Base-by-base conservation (phyloP, 2,113 vertebrate species). In the Chaetura pelagica region DNA sequence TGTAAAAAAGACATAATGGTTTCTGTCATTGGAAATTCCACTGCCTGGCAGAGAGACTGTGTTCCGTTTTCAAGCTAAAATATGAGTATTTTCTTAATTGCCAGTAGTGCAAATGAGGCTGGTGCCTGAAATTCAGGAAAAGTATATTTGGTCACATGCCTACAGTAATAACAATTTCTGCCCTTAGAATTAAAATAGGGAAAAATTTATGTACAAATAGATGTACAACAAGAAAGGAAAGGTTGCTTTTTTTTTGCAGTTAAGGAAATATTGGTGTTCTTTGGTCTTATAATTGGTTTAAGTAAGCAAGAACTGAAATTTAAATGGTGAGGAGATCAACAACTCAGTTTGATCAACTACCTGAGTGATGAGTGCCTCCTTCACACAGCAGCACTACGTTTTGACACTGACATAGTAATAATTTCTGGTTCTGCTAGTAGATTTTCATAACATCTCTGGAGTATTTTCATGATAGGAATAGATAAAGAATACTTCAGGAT, bases 401-500 rank as follows among this genome's bases (percentile, higher is more conserved):
- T 90, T 90, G 46, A 83, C 32, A n/a, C 27, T 29, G 44, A 40
- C 34, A 30, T 26, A 49, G 42, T 42, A 2, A n/a, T 38, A 21
- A 73, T 64, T 89, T 82, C 71, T 34, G 77, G 2, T 61, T 84
- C 82, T 48, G 21, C 22, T 88, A 40, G 66, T 80, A 9, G 64
- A 52, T 80, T 97, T 95, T 94, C 61, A 22, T 73, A 76, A 51
- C 24, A 79, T 85, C 44, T 54, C n/a, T 32, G 62, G 67, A 94
- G 59, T 35, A 17, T 62, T 85, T 88, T 69, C 11, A n/a, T 49
- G 15, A 38, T 55, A 49, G 17, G 42, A 71, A 51, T n/a, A 66
- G n/a, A 69, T 66, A 69, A 71, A 52, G 80, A 96, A 75, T 93
- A 94, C 35, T 92, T 91, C 63, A 88, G 29, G 54, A 59, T 89